A percentile compares a stretch with the other conserved stretches of the same genome.
Conservation (phyloP, 2,888 invertebrate genomes). For the Clepsis dumicolana region DNA sequence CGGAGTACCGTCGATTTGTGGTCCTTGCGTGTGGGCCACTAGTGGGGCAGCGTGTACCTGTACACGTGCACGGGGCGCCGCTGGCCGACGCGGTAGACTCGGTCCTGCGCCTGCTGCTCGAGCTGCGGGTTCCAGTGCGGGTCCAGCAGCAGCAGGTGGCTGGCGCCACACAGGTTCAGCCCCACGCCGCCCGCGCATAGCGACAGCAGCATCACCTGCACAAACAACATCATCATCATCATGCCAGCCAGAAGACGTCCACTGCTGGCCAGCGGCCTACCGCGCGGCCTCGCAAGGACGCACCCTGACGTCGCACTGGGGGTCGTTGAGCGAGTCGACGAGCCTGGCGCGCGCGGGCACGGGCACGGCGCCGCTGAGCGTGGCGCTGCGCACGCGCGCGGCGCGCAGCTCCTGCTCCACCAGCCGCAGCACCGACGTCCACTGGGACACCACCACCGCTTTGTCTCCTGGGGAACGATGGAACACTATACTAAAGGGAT, state of each 20-base stretch:
- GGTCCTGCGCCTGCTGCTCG: constrained; percentile 97
- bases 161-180: constrained; percentile 96
- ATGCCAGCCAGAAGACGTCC: too few relatives aligned
- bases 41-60: too few relatives aligned
- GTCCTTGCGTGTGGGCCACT: too few relatives aligned
- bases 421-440: constrained; percentile 93
- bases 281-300: not conserved
- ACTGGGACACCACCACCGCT: constrained; percentile 96
- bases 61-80: constrained; percentile 92
- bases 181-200: constrained; percentile 98
- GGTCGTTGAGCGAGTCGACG: constrained; percentile 90
- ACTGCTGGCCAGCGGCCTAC: too few relatives aligned
- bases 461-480: constrained; percentile 85
- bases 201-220: constrained; percentile 92
- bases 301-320: constrained; percentile 63
- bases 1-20: too few relatives aligned
- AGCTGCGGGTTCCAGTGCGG: constrained; percentile 99
- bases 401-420: constrained; percentile 88
- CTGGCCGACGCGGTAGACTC: constrained; percentile 97
- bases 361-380: constrained; percentile 92
- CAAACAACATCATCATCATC: not conserved
- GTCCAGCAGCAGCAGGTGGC: constrained; percentile 95
- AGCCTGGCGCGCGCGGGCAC: constrained; percentile 90
- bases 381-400: constrained; percentile 84
- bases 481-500: not conserved